These are phyloP conservation scores for Erpetoichthys calabaricus DNA, from an alignment of 2,797 vertebrate species.

Conservation along the genomic window DNA sequence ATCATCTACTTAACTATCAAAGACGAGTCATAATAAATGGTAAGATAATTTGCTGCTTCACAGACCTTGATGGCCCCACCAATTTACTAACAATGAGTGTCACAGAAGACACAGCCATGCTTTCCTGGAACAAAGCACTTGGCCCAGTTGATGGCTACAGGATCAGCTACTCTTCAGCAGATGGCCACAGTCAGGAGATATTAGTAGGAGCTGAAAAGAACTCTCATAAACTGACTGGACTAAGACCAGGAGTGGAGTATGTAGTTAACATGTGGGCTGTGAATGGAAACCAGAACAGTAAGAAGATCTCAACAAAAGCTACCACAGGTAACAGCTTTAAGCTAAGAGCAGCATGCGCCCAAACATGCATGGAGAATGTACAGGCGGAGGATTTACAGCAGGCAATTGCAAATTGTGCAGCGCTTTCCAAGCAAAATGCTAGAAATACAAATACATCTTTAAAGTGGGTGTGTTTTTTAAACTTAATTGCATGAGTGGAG, in stretches of 20 bases:
- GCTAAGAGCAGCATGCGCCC: too few relatives aligned
- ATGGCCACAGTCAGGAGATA: constrained; percentile 41
- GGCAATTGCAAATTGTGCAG: too few relatives aligned
- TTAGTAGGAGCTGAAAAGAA: constrained; percentile 35
- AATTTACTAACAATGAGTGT: constrained; percentile 43
- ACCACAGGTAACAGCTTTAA: constrained; percentile 47
- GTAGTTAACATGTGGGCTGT: constrained; percentile 51
- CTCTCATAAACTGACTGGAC: constrained; percentile 36
- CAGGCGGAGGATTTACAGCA: too few relatives aligned
- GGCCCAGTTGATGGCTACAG: constrained; percentile 52
- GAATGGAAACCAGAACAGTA: constrained; percentile 50
- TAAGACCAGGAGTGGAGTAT: constrained; percentile 52
- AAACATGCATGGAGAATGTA: too few relatives aligned
- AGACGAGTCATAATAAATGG: neutral
- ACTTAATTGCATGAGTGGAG: too few relatives aligned
- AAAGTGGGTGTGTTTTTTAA: too few relatives aligned
- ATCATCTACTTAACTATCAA: too few relatives aligned
- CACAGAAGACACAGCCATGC: constrained; percentile 43
- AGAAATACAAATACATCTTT: too few relatives aligned
- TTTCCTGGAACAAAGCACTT: constrained; percentile 53
- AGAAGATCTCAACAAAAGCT: constrained; percentile 38
- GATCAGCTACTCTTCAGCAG: constrained; percentile 44
- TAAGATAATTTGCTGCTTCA: constrained; percentile 15
- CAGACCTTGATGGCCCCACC: constrained; percentile 48
- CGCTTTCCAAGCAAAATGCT: too few relatives aligned